A percentile compares a stretch with the other conserved stretches of the same genome.
Evolutionary conservation across 2,888 invertebrate genomes (phyloP).

Genomic region (Epsilonema sp.): DNA sequence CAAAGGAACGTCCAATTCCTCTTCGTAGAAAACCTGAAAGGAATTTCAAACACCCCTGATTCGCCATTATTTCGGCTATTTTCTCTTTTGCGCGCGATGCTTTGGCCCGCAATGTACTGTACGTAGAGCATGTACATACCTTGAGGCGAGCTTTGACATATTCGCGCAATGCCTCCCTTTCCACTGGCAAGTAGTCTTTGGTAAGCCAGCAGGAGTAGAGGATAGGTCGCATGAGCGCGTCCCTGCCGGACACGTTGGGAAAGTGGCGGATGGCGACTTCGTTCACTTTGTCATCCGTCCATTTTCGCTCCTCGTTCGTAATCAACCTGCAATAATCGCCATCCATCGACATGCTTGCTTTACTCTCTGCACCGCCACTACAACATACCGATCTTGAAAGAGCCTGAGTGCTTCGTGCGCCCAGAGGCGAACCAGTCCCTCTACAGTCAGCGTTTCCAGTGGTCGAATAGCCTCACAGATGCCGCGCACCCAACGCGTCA

Average conservation of each 20-base stretch:
- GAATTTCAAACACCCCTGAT: too few relatives aligned
- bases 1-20: conserved; percentile 90
- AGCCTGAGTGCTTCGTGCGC: conserved; percentile 92
- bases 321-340: conserved; percentile 45
- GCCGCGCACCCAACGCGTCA: conserved; percentile 97
- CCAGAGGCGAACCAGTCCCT: conserved; percentile 92
- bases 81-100: too few relatives aligned
- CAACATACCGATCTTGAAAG: conserved; percentile 51
- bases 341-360: neutral
- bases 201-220: conserved; percentile 97
- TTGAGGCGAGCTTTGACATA: conserved; percentile 90
- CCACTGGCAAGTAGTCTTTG: conserved; percentile 90
- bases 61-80: too few relatives aligned
- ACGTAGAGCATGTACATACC: too few relatives aligned
- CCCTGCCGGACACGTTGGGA: conserved; percentile 61
- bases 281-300: conserved; percentile 97
- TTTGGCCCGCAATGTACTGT: too few relatives aligned
- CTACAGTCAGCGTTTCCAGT: conserved; percentile 66
- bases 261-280: conserved; percentile 66
- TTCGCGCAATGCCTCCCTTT: conserved; percentile 75
- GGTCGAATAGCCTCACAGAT: conserved; percentile 95
- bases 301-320: conserved; percentile 73
- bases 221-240: conserved; percentile 74
- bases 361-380: neutral
- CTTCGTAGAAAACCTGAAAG: conserved; percentile 76